These are phyloP conservation scores for Desmophyllum pertusum DNA, from an alignment of 92 coral and sea anemone genomes.

Conservation along the genomic window DNA sequence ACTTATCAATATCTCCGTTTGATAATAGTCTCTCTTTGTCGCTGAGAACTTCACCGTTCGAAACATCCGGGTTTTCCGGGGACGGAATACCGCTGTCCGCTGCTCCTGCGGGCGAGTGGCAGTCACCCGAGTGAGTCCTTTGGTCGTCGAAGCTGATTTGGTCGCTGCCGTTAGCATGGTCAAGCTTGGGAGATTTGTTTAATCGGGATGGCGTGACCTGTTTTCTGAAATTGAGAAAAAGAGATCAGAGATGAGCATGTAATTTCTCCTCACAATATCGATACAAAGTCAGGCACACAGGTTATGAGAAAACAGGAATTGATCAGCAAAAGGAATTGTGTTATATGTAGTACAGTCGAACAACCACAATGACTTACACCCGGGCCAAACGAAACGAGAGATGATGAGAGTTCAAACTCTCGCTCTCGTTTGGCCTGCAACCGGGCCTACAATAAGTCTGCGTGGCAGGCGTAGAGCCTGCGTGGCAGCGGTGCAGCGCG, in stretches of 20 bases:
- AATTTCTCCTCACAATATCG: neutral
- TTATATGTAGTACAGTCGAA: too few relatives aligned
- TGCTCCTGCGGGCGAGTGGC: constrained; percentile 37
- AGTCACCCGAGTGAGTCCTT: constrained; percentile 15
- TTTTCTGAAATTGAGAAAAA: constrained; percentile 55
- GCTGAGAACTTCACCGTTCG: constrained; percentile 3
- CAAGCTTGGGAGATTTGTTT: constrained; percentile 69
- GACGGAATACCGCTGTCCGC: constrained; percentile 55
- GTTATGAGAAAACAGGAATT: too few relatives aligned
- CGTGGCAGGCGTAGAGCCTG: too few relatives aligned
- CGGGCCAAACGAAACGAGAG: too few relatives aligned
- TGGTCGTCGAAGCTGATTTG: neutral
- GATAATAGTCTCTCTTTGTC: constrained; percentile 14
- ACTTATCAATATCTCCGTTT: neutral
- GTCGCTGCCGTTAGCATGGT: constrained; percentile 16
- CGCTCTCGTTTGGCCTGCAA: too few relatives aligned
- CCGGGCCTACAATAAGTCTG: too few relatives aligned
- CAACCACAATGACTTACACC: too few relatives aligned
- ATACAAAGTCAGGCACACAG: too few relatives aligned
- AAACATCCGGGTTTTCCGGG: constrained; percentile 24
- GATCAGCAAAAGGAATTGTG: too few relatives aligned
- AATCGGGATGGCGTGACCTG: constrained; percentile 90
- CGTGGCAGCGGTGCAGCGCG: too few relatives aligned
- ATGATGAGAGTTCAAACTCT: too few relatives aligned
- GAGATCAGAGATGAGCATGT: neutral